phyloP scores from a whole-genome alignment of 2,888 invertebrate species.

The Thereva unica region DNA sequence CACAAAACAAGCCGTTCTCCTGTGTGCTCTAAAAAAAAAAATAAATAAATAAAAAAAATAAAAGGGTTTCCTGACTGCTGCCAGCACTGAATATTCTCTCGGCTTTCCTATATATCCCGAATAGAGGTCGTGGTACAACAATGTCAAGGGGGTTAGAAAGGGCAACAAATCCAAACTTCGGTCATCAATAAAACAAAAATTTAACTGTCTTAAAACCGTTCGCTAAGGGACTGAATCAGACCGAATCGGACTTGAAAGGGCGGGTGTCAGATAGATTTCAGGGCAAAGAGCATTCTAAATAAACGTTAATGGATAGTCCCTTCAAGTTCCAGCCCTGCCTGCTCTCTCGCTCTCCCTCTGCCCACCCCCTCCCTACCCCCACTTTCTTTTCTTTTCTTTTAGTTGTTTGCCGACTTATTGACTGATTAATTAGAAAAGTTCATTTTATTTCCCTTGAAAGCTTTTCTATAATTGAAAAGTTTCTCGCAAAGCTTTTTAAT shows the following conservation, averaged over 20 bases:
- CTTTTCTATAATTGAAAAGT: slow-evolving; percentile 39
- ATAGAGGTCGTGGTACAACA: slow-evolving; percentile 1
- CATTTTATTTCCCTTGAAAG: slow-evolving; percentile 12
- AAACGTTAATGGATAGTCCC: slow-evolving; percentile 29
- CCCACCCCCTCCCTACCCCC: too few relatives aligned
- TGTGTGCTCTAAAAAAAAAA: not conserved
- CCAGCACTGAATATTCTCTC: too few relatives aligned
- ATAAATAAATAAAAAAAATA: too few relatives aligned
- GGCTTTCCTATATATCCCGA: not conserved
- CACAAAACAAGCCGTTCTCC: slow-evolving; percentile 2
- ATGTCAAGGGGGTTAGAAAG: not conserved
- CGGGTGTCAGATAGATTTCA: slow-evolving; percentile 2
- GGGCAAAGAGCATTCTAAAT: slow-evolving; percentile 24
- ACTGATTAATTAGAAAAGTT: slow-evolving; percentile 34
- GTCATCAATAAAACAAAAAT: slow-evolving; percentile 35
- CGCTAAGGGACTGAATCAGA: slow-evolving; percentile 2
- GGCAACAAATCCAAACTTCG: slow-evolving; percentile 31
- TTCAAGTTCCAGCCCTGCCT: slow-evolving; percentile 18
- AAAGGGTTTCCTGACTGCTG: too few relatives aligned
- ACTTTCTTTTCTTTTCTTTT: too few relatives aligned
- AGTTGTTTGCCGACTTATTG: slow-evolving; percentile 6
- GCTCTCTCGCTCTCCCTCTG: not conserved
- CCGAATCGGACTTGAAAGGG: not conserved
- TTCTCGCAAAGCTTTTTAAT: slow-evolving; percentile 14
- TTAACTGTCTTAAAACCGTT: slow-evolving; percentile 19